phyloP scores from a whole-genome alignment of 2,113 vertebrate genomes.

The Brienomyrus brachyistius region DNA sequence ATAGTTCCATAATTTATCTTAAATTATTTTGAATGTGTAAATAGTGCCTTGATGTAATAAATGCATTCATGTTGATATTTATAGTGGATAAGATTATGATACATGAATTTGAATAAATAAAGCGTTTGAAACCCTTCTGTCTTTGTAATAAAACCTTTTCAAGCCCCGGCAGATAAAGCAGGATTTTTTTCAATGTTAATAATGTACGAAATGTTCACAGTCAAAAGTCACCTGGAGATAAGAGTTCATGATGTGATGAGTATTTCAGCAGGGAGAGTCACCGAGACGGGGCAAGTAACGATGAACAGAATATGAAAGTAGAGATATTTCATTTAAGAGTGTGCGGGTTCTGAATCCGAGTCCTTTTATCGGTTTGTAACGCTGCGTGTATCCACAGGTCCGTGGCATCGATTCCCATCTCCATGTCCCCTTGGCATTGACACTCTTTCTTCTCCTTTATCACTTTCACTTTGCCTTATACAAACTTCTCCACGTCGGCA shows the following conservation, averaged over 20 bases:
- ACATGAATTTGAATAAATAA: not conserved
- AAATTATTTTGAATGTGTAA: not conserved
- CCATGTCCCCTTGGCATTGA: not conserved
- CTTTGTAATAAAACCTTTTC: not conserved
- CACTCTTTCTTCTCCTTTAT: not conserved
- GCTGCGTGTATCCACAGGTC: slow-evolving; percentile 3
- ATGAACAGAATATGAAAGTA: not conserved
- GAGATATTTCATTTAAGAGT: not conserved
- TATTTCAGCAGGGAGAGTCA: not conserved
- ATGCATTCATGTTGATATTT: not conserved
- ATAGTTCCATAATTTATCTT: not conserved
- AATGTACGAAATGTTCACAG: not conserved
- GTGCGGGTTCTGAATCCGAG: not conserved
- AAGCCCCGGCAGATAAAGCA: not conserved
- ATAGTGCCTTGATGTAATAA: not conserved
- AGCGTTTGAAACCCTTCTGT: not conserved
- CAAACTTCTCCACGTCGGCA: not conserved
- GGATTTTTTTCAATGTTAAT: not conserved
- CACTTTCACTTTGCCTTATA: slow-evolving; percentile 30
- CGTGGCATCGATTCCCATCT: not conserved
- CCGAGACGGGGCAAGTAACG: not conserved
- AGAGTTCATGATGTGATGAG: not conserved
- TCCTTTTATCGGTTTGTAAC: not conserved
- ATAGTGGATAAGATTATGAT: not conserved
- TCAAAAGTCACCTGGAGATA: not conserved